A percentile compares a stretch with the other conserved stretches of the same genome.
Conservation (phyloP, 64 coral and sea anemone species). For the Trachythela sp. region DNA sequence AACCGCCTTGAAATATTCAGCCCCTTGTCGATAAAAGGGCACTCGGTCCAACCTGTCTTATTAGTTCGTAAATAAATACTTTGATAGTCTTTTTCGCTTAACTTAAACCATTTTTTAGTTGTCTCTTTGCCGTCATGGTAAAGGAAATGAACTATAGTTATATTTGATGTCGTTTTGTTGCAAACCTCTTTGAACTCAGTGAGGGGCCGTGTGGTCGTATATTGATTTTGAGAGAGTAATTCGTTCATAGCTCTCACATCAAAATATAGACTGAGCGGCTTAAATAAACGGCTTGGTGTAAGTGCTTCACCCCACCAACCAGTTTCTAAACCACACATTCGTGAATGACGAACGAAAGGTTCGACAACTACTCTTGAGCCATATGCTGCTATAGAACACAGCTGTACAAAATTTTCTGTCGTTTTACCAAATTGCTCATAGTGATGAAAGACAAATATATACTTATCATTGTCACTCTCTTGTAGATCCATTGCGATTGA, state of each 20-base stretch:
- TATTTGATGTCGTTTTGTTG: conserved; percentile 40
- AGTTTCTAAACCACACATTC: conserved; percentile 88
- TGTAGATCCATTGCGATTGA: neutral
- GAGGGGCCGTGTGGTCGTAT: conserved; percentile 55
- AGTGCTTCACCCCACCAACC: conserved; percentile 66
- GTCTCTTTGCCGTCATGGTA: conserved; percentile 46
- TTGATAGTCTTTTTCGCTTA: conserved; percentile 43
- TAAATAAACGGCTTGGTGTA: conserved; percentile 63
- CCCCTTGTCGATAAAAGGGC: neutral
- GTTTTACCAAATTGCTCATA: conserved; percentile 97
- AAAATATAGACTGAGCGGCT: conserved; percentile 78
- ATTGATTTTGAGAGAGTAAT: conserved; percentile 53
- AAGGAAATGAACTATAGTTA: conserved; percentile 83
- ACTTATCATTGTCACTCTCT: conserved; percentile 32
- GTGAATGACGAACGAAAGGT: conserved; percentile 90
- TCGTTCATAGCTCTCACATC: conserved; percentile 74
- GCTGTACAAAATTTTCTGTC: conserved; percentile 88
- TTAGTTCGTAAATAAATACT: conserved; percentile 34
- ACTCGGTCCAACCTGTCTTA: conserved; percentile 30
- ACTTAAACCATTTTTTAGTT: conserved; percentile 70
- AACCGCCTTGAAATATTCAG: neutral
- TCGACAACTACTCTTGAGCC: conserved; percentile 59
- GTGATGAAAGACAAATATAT: conserved; percentile 81
- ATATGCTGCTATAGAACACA: conserved; percentile 61
- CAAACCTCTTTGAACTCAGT: conserved; percentile 64